Conservation (phyloP, 2,888 invertebrate species). For the Dyspetes luteomarginatus region DNA sequence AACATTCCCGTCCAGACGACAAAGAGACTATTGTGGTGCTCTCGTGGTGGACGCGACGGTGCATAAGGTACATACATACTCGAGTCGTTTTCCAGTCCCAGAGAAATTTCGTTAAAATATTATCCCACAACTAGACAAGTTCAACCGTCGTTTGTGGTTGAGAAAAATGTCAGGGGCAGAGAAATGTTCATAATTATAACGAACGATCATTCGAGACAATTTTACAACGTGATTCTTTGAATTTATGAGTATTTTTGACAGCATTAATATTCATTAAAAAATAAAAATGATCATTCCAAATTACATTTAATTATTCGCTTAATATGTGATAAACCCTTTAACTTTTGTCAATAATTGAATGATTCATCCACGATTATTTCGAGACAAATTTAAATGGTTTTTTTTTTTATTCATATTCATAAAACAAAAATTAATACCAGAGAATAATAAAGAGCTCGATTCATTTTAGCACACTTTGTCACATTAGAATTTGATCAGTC, state of each 20-base stretch:
- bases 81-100: constrained; percentile 11
- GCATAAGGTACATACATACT: background rate
- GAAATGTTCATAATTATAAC: background rate
- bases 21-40: constrained; percentile 45
- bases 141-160: background rate
- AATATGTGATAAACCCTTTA: too few relatives aligned
- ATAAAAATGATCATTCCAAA: too few relatives aligned
- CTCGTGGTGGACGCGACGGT: background rate
- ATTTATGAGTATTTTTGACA: background rate
- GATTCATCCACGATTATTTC: too few relatives aligned
- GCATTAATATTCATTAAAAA: too few relatives aligned
- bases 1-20: constrained; percentile 37
- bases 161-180: background rate
- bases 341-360: too few relatives aligned
- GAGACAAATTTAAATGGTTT: too few relatives aligned
- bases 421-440: too few relatives aligned
- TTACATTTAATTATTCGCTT: too few relatives aligned
- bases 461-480: too few relatives aligned
- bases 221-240: background rate
- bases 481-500: too few relatives aligned
- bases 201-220: background rate
- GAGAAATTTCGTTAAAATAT: constrained; percentile 29
- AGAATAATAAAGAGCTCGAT: too few relatives aligned
- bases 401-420: too few relatives aligned
- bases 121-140: constrained; percentile 6